Evolutionary conservation across 1,140 invertebrate genomes (phyloP).

Genomic region (Frieseomelitta varia): DNA sequence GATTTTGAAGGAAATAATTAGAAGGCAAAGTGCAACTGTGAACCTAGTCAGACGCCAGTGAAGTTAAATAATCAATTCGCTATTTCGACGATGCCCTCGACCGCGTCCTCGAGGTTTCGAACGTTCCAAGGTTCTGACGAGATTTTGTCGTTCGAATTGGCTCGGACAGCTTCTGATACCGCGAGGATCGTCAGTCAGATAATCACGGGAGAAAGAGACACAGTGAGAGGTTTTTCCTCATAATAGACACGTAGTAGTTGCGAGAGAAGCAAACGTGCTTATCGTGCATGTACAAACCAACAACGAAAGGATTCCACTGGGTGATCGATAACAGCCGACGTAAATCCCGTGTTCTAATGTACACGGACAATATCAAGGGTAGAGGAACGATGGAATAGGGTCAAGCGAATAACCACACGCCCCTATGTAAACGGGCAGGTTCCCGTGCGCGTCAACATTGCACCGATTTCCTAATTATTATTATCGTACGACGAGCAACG

Average conservation of each 20-base stretch:
- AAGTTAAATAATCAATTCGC: neutral
- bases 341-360: constrained; percentile 48
- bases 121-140: neutral
- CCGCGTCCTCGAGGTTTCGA: neutral
- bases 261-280: neutral
- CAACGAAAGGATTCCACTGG: constrained; percentile 28
- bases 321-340: constrained; percentile 37
- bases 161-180: neutral
- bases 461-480: constrained; percentile 13
- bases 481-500: neutral
- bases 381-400: constrained; percentile 32
- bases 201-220: too few species aligned
- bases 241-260: neutral
- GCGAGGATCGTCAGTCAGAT: too few species aligned
- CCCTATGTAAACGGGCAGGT: neutral
- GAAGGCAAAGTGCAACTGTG: neutral
- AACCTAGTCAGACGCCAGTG: neutral
- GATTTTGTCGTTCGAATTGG: neutral
- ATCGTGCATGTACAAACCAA: neutral
- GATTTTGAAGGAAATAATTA: neutral
- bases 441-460: neutral
- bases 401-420: constrained; percentile 22
- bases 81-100: neutral
- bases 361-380: constrained; percentile 55
- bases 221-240: too few species aligned